Percentiles rank a stretch among this genome's conserved stretches.
Evolutionary conservation across 1,140 invertebrate species (phyloP).

Genomic region (Nasonia giraulti): DNA sequence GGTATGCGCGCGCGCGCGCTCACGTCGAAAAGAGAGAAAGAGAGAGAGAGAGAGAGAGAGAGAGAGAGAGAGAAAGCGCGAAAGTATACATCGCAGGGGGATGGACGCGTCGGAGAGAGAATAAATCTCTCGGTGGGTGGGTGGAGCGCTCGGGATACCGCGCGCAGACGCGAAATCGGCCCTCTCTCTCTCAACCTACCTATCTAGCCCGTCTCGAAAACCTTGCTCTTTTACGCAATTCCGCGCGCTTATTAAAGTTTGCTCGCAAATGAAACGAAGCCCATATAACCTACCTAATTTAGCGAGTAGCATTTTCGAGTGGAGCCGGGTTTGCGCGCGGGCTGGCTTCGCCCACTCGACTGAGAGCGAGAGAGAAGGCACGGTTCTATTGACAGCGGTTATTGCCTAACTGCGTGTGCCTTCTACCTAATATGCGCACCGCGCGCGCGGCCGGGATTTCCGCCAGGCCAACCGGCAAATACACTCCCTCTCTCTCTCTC

Average conservation of each 20-base stretch:
- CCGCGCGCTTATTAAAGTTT: conserved; percentile 76
- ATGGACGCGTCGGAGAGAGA: conserved; percentile 58
- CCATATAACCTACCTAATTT: conserved; percentile 77
- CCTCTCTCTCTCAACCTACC: too few species aligned
- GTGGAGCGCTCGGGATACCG: conserved; percentile 36
- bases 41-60: too few species aligned
- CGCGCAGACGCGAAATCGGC: conserved; percentile 53
- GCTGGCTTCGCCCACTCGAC: conserved; percentile 54
- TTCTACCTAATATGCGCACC: conserved; percentile 74
- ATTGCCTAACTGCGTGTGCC: conserved; percentile 75
- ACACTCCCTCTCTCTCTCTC: conserved; percentile 49
- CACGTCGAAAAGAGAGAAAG: too few species aligned
- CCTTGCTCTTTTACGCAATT: conserved; percentile 76
- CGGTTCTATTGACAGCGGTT: conserved; percentile 75
- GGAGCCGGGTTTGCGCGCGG: conserved; percentile 55
- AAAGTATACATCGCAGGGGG: conserved; percentile 49
- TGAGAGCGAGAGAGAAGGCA: conserved; percentile 55
- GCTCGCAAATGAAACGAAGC: conserved; percentile 76
- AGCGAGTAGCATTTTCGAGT: conserved; percentile 75
- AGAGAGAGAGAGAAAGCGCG: background rate
- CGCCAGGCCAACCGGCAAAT: conserved; percentile 69
- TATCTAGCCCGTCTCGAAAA: conserved; percentile 70
- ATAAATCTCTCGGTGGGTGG: conserved; percentile 54
- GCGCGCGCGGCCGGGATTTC: conserved; percentile 67
- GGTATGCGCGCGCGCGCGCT: too few species aligned